Evolutionary conservation across 2,113 vertebrate species (phyloP).

Genomic region (Xyrauchen texanus): DNA sequence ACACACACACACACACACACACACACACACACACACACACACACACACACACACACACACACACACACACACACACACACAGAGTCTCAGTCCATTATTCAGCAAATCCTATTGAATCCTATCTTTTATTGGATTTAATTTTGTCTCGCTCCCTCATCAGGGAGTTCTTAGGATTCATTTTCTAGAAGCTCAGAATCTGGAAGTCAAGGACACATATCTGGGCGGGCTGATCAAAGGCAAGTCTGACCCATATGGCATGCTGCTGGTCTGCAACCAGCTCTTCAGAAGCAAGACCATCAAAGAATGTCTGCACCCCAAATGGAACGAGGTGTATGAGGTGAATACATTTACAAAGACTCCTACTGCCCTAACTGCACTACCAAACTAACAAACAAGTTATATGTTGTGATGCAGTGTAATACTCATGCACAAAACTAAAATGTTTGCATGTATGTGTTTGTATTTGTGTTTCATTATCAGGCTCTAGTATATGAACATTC

Average conservation of each 20-base stretch:
- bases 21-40: too few relatives aligned
- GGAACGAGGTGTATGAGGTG: conserved; percentile 98
- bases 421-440: neutral
- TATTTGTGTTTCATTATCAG: conserved; percentile 65
- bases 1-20: too few relatives aligned
- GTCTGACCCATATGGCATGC: conserved; percentile 93
- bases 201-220: conserved; percentile 91
- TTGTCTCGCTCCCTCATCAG: conserved; percentile 65
- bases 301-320: conserved; percentile 91
- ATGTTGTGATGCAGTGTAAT: neutral
- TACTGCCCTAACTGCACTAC: too few relatives aligned
- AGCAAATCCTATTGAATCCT: too few relatives aligned
- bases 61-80: too few relatives aligned
- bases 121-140: neutral
- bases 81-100: neutral
- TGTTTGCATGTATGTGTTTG: conserved; percentile 28
- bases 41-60: too few relatives aligned
- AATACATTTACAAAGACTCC: neutral
- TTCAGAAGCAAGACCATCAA: conserved; percentile 96
- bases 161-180: conserved; percentile 95
- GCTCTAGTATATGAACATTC: conserved; percentile 91
- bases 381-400: too few relatives aligned
- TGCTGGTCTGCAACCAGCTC: conserved; percentile 89
- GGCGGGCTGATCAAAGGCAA: conserved; percentile 94
- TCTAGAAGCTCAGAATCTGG: conserved; percentile 92